phyloP scores from a whole-genome alignment of 2,113 vertebrate genomes.

The Shinisaurus crocodilurus region DNA sequence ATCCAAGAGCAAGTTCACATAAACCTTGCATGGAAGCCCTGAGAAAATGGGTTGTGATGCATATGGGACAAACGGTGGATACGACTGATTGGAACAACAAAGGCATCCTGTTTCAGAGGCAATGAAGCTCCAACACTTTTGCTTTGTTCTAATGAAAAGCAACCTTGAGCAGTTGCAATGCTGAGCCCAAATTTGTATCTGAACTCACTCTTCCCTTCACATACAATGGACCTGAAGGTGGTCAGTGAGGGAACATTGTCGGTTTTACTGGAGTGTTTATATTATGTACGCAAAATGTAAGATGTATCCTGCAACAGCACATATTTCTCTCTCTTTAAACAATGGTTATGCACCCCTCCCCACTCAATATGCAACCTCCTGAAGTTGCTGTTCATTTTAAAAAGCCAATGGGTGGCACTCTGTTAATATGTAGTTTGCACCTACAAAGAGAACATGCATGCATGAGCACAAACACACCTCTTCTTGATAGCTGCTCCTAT shows the following conservation, averaged over 20 bases:
- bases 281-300: not conserved
- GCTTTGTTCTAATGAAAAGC: not conserved
- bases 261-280: not conserved
- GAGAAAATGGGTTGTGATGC: no score
- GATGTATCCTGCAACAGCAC: not conserved
- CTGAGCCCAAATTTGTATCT: not conserved
- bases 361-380: not conserved
- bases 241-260: not conserved
- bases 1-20: not conserved
- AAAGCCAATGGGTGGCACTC: not conserved
- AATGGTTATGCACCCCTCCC: no score
- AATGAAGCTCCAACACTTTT: not conserved
- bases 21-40: not conserved
- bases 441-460: not conserved
- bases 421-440: not conserved
- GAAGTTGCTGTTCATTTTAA: not conserved
- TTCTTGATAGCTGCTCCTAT: conserved; percentile 92
- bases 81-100: not conserved
- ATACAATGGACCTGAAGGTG: not conserved
- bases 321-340: not conserved
- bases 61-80: not conserved
- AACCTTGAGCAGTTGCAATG: not conserved
- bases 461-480: conserved; percentile 76
- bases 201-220: not conserved
- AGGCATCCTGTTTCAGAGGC: not conserved